Evolutionary conservation across 2,888 invertebrate genomes (phyloP).

Genomic region (Choreutis nemorana): DNA sequence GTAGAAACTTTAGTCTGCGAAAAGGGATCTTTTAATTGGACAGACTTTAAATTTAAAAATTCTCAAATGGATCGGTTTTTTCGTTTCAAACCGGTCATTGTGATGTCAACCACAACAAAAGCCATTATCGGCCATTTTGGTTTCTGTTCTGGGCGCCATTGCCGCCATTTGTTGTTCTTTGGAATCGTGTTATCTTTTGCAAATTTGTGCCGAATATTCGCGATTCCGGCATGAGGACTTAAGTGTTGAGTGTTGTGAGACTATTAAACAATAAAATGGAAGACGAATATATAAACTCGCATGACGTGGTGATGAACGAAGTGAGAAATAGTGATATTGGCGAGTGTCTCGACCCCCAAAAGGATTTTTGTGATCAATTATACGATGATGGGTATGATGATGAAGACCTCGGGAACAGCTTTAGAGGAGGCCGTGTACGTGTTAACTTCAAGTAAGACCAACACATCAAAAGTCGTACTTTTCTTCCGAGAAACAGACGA

Average conservation of each 20-base stretch:
- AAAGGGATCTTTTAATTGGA: no score
- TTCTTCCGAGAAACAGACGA: no score
- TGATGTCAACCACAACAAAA: no score
- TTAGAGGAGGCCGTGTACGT: constrained; percentile 42
- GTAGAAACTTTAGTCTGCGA: no score
- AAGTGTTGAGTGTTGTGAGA: constrained; percentile 21
- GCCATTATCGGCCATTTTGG: no score
- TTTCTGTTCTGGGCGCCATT: no score
- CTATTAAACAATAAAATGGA: constrained; percentile 31
- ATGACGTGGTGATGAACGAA: constrained; percentile 33
- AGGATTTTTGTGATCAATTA: constrained; percentile 40
- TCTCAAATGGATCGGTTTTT: no score
- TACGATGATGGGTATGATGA: constrained; percentile 50
- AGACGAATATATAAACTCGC: constrained; percentile 49
- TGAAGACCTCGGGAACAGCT: constrained; percentile 39
- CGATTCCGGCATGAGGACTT: constrained; percentile 47
- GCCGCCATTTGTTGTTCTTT: no score
- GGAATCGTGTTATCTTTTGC: no score
- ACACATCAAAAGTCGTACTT: background rate
- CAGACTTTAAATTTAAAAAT: no score
- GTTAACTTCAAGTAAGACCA: constrained; percentile 46
- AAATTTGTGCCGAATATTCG: no score
- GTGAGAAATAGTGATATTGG: constrained; percentile 15
- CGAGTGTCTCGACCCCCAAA: constrained; percentile 24
- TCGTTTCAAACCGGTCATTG: no score